Conservation (phyloP, 2,113 vertebrate species). For the Cryptomyrus ogoouensis region DNA sequence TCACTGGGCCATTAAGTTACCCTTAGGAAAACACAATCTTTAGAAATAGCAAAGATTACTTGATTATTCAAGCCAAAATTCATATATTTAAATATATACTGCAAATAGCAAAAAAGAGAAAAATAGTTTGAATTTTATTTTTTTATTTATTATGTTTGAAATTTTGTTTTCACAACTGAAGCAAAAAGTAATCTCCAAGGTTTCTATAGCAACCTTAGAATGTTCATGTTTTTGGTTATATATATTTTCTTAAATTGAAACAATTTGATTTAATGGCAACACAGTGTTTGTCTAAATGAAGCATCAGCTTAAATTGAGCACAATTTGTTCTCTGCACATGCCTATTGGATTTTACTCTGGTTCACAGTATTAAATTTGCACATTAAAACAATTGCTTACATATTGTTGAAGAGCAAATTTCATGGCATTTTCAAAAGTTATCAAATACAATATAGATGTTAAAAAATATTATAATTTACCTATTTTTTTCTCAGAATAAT, state of each 20-base stretch:
- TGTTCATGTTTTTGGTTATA: conserved; percentile 37
- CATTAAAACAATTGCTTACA: not conserved
- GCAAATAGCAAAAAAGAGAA: not conserved
- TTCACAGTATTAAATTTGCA: not conserved
- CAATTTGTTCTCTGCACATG: not conserved
- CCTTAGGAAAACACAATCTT: not conserved
- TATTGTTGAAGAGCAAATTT: not conserved
- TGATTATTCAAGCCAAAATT: not conserved
- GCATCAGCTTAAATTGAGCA: conserved; percentile 15
- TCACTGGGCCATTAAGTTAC: not conserved
- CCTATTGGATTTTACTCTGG: not conserved
- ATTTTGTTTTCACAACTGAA: conserved; percentile 39
- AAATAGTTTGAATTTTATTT: not conserved
- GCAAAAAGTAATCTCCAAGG: conserved; percentile 50
- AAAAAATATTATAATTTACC: not conserved
- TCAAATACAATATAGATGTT: not conserved
- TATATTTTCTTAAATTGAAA: conserved; percentile 38
- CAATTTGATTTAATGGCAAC: conserved; percentile 28
- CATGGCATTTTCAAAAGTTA: not conserved
- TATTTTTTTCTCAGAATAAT: not conserved
- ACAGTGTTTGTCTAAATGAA: conserved; percentile 30
- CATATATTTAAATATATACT: not conserved
- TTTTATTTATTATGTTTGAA: conserved; percentile 30
- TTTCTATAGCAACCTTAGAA: conserved; percentile 66
- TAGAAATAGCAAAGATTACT: not conserved